Evolutionary conservation across 2,888 invertebrate species (phyloP), one percentile per base, ranked within the genome.

Genomic region (Phania funesta): DNA sequence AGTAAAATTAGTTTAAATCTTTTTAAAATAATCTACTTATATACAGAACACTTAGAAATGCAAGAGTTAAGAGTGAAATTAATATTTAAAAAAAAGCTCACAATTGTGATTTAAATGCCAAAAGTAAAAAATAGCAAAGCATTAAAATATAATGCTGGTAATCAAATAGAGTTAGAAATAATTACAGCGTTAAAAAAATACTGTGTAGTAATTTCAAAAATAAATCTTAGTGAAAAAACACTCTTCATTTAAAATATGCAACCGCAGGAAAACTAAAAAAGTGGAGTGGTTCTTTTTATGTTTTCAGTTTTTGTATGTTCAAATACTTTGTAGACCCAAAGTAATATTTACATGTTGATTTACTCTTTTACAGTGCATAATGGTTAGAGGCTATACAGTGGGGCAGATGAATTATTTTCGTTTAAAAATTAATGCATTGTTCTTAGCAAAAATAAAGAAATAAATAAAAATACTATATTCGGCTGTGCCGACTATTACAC

Each of bases 191-290:
- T 22, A 8, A 24, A 29, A 56, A 58, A 18, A 35, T 18, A 6
- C 4, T 22, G 6, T n/a, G 5, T 1, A 22, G 41, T 16, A 29
- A 54, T 48, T 46, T 44, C 1, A 46, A n/a, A 13, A 16, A 38
- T 24, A 48, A 26, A 20, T 24, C 38, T 48, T 60, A 16, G 16
- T 35, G 26, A 24, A 71, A 60, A 60, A 71, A 26, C 56, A 44
- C 29, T 56, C 29, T 44, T 56, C 44, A 44, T 56, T 41, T 54
- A 6, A 68, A 68, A 44, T 44, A n/a, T n/a, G n/a, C n/a, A n/a
- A n/a, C n/a, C n/a, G 32, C 5, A 2, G 44, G 46, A 54, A 13
- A 5, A 18, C 18, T 18, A 38, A 35, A 50, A 65, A 26, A 41
- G 35, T 35, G 13, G 9, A 48, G 9, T 38, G 5, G 7, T 16